These are phyloP conservation scores for Glossosoma conforme DNA, from an alignment of 1,140 invertebrate species.

Conservation along the genomic window DNA sequence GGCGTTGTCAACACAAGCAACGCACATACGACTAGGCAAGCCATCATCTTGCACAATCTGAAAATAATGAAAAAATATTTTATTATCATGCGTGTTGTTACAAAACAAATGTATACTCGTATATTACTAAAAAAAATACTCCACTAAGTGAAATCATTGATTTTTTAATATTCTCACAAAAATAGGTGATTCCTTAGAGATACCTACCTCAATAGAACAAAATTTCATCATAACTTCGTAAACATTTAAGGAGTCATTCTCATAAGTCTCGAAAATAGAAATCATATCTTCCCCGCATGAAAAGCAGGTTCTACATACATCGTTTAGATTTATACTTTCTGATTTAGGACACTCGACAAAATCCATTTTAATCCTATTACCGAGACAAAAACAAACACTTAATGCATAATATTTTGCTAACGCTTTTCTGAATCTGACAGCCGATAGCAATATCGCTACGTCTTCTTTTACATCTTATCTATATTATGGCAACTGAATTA, in stretches of 20 bases:
- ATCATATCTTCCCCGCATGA: conserved; percentile 2
- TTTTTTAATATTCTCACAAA: background rate
- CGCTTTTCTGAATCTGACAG: too few species aligned
- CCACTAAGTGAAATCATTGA: background rate
- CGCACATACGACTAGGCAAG: conserved; percentile 11
- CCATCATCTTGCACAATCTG: conserved; percentile 12
- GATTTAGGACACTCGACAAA: background rate
- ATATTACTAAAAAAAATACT: background rate
- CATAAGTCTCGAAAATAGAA: conserved; percentile 11
- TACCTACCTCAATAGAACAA: conserved; percentile 11
- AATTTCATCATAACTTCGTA: conserved; percentile 16
- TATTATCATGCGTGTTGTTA: background rate
- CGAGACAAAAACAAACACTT: conserved; percentile 21
- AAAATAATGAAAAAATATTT: conserved; percentile 5
- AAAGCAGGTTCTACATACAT: conserved; percentile 23
- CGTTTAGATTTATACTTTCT: conserved; percentile 3
- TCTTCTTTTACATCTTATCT: too few species aligned
- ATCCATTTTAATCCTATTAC: conserved; percentile 4
- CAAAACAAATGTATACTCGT: background rate
- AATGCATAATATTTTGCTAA: too few species aligned
- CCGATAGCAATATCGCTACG: too few species aligned
- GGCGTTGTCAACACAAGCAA: conserved; percentile 11
- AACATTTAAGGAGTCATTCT: conserved; percentile 10
- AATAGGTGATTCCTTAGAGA: background rate
- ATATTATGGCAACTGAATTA: background rate